These are phyloP conservation scores for Nannobrachium achirus DNA, from an alignment of 2,113 vertebrate genomes.

Conservation along the genomic window DNA sequence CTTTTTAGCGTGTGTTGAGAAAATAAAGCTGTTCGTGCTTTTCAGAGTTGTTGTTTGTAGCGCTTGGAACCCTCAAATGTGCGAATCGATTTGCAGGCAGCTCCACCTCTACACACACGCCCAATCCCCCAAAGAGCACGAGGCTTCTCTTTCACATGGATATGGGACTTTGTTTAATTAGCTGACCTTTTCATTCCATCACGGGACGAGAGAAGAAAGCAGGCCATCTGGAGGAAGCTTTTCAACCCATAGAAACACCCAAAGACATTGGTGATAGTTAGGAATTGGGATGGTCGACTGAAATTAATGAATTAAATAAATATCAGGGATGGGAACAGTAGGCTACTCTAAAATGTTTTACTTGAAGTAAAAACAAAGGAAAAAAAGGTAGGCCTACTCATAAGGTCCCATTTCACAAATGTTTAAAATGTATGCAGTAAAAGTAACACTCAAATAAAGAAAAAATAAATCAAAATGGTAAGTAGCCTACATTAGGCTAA, in stretches of 20 bases:
- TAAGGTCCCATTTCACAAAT: too few species aligned
- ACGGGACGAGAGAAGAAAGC: constrained; percentile 63
- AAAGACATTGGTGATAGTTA: constrained; percentile 52
- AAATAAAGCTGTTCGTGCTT: constrained; percentile 65
- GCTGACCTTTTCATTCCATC: constrained; percentile 79
- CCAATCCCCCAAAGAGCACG: constrained; percentile 62
- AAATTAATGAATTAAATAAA: too few species aligned
- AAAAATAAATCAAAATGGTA: too few species aligned
- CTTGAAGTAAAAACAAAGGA: too few species aligned
- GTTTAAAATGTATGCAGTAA: too few species aligned
- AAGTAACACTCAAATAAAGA: too few species aligned
- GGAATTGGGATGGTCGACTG: too few species aligned
- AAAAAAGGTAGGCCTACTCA: too few species aligned
- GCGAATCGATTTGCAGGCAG: constrained; percentile 69
- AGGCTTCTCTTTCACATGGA: constrained; percentile 74
- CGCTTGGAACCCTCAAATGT: constrained; percentile 45
- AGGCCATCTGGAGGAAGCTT: constrained; percentile 78
- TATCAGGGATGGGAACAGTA: too few species aligned
- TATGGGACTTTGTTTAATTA: constrained; percentile 78
- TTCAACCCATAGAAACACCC: constrained; percentile 60
- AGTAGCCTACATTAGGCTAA: too few species aligned
- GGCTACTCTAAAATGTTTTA: too few species aligned
- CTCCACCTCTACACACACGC: neutral
- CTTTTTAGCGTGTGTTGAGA: constrained; percentile 44
- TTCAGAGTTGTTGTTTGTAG: constrained; percentile 51